Evolutionary conservation across 2,797 vertebrate genomes (phyloP), one percentile per base, ranked within the genome.

Genomic region (Scarus forsteni): DNA sequence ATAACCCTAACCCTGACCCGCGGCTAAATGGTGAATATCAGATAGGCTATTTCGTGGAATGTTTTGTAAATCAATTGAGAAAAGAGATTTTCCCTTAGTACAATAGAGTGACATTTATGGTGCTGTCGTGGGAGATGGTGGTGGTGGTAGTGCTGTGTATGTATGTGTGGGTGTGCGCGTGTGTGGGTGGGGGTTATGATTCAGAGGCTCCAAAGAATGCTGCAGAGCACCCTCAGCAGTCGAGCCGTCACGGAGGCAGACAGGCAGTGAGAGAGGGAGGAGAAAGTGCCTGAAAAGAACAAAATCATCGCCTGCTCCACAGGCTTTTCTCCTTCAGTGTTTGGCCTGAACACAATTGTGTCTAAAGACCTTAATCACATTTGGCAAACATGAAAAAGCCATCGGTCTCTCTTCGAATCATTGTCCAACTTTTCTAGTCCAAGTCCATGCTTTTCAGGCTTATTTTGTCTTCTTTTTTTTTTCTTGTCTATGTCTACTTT

Each of bases 271-370:
- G 59, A 63, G 53, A 53, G 65, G 76, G 64, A 79, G 75, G 65
- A 88, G 90, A 91, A 90, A 79, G 78, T 85, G 85, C 89, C 89
- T 69, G 86, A 88, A 92, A 72, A 84, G 66, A 78, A 68, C 62
- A 83, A 77, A 62, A 43, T 62, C 73, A 51, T 57, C n/a, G 54
- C 66, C 62, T 71, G 52, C 73, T 75, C 73, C 81, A 63, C 59
- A 64, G 68, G 85, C 27, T 67, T 72, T 64, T 16, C 80, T 66
- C 63, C 62, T 50, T 54, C 60, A 73, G n/a, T 4, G n/a, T 72
- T 55, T 1, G 18, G 15, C 36, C 64, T 19, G 43, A 61, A 40
- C 57, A 27, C 14, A 18, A 11, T 19, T 73, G 49, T 43, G 64
- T 51, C 46, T 49, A 59, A 65, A 74, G 35, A 57, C 36, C 50